phyloP scores from a whole-genome alignment of 1,140 invertebrate species.

The Scylla paramamosain region DNA sequence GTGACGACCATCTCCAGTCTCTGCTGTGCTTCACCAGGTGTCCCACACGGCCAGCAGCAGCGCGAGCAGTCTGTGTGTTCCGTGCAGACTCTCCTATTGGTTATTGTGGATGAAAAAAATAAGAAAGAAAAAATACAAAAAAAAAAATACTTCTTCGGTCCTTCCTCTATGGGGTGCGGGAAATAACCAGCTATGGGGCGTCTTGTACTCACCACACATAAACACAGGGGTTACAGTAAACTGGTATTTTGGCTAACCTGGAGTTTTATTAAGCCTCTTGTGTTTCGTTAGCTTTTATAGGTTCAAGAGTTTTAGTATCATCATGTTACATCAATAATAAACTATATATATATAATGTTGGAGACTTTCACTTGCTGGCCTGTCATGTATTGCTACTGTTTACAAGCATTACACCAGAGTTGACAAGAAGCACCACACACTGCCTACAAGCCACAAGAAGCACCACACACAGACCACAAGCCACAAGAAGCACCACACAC shows the following conservation, averaged over 20 bases:
- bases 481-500: no score
- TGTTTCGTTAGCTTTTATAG: conserved; percentile 66
- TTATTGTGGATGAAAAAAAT: conserved; percentile 70
- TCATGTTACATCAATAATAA: conserved; percentile 44
- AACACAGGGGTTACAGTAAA: conserved; percentile 76
- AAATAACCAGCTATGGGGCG: conserved; percentile 74
- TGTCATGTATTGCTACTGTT: neutral
- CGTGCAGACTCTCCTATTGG: conserved; percentile 74
- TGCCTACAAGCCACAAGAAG: no score
- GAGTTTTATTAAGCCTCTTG: conserved; percentile 74
- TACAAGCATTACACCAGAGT: no score
- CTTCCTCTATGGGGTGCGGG: conserved; percentile 72
- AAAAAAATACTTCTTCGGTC: conserved; percentile 48
- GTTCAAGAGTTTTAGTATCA: conserved; percentile 51
- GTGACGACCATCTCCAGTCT: conserved; percentile 69
- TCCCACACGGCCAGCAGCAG: conserved; percentile 65
- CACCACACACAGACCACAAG: no score
- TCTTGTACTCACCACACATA: conserved; percentile 76
- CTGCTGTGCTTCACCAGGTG: conserved; percentile 65
- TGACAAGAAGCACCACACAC: no score
- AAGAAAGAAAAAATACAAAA: conserved; percentile 16
- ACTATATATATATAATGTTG: neutral
- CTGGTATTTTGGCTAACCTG: conserved; percentile 76
- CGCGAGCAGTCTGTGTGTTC: conserved; percentile 56
- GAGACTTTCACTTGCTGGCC: neutral